Percentiles rank a stretch among this genome's conserved stretches.
Evolutionary conservation across 2,888 invertebrate species (phyloP).

Genomic region (Linyphia triangularis): DNA sequence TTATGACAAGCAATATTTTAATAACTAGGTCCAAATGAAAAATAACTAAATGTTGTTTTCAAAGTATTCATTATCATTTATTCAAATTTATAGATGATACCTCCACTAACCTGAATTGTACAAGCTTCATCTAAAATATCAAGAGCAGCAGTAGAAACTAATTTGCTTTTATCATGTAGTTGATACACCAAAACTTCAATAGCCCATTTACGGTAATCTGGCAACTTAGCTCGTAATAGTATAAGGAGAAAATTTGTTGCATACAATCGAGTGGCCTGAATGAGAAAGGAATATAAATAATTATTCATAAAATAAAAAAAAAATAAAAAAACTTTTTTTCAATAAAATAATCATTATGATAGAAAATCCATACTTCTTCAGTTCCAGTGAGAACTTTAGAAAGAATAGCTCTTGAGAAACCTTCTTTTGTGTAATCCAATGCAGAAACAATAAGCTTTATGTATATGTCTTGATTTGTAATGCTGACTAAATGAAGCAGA

Average conservation of each 20-base stretch:
- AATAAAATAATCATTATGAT: neutral
- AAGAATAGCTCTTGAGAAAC: constrained; percentile 79
- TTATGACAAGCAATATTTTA: neutral
- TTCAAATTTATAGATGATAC: neutral
- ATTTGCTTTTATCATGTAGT: constrained; percentile 89
- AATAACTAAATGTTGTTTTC: neutral
- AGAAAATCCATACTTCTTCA: constrained; percentile 65
- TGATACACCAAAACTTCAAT: constrained; percentile 90
- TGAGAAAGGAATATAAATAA: neutral
- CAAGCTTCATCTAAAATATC: constrained; percentile 94
- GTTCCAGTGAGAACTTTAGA: constrained; percentile 76
- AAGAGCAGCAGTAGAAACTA: constrained; percentile 89
- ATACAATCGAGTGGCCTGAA: constrained; percentile 85
- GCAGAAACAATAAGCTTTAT: constrained; percentile 95
- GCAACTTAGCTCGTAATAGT: constrained; percentile 84
- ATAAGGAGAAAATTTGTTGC: constrained; percentile 94
- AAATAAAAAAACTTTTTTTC: neutral
- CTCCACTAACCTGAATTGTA: constrained; percentile 86
- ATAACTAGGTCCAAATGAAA: neutral
- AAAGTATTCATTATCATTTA: neutral
- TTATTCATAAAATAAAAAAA: neutral
- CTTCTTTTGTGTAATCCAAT: constrained; percentile 90
- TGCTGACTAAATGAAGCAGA: constrained; percentile 86
- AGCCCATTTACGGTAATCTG: constrained; percentile 88
- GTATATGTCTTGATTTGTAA: constrained; percentile 87